phyloP scores from a whole-genome alignment of 2,888 invertebrate genomes.

The Leucophenga montana region DNA sequence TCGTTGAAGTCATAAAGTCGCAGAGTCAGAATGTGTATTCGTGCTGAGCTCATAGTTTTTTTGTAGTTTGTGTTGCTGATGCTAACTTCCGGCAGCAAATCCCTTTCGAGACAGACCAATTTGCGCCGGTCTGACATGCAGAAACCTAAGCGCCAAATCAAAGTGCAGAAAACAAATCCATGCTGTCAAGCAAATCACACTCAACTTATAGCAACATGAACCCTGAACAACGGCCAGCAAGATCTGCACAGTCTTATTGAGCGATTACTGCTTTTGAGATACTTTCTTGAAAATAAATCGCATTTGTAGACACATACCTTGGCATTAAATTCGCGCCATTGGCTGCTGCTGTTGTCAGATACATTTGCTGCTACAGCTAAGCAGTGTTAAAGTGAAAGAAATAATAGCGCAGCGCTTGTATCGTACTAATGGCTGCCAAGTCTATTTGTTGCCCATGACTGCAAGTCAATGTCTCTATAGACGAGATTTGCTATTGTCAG shows the following conservation, averaged over 20 bases:
- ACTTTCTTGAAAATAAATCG: not conserved
- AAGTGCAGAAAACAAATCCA: not conserved
- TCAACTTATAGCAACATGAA: not conserved
- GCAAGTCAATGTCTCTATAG: slow-evolving; percentile 18
- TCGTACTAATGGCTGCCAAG: not conserved
- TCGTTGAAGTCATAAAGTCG: no score
- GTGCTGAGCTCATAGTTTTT: no score
- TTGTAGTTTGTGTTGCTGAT: no score
- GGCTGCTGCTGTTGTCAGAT: not conserved
- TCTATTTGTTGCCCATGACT: not conserved
- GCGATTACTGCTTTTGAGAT: not conserved
- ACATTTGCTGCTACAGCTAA: not conserved
- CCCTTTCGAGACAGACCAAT: no score
- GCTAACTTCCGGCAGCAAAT: no score
- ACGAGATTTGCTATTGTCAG: not conserved
- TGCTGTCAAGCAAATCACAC: slow-evolving; percentile 11
- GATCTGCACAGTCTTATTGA: slow-evolving; percentile 6
- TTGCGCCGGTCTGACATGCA: no score
- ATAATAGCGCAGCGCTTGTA: not conserved
- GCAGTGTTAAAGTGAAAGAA: slow-evolving; percentile 16
- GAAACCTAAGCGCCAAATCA: no score
- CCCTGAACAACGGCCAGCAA: not conserved
- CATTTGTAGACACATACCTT: not conserved
- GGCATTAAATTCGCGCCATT: not conserved
- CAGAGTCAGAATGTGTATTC: no score